These are phyloP conservation scores for Sorex maritimensis DNA, from an alignment of 2,797 vertebrate species.

Conservation along the genomic window DNA sequence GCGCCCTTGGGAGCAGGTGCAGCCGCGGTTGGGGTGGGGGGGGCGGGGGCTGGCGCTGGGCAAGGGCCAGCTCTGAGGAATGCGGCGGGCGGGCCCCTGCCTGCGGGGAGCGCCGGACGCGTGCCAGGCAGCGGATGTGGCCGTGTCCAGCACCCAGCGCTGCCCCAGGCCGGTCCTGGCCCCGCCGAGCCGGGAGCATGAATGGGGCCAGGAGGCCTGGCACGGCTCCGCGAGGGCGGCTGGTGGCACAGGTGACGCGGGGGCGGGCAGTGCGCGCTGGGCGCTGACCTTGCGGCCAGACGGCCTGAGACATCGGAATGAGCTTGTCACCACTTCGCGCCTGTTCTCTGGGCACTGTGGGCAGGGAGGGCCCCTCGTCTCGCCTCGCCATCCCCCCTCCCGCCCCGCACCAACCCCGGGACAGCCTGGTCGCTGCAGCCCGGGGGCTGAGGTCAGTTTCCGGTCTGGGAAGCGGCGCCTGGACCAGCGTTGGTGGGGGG, in stretches of 20 bases:
- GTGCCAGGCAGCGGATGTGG: background rate
- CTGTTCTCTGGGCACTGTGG: background rate
- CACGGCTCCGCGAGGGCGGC: background rate
- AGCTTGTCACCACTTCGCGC: background rate
- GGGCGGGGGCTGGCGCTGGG: too few relatives aligned
- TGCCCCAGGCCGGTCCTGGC: background rate
- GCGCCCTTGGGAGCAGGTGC: background rate
- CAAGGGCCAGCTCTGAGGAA: too few relatives aligned
- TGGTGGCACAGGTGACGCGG: background rate
- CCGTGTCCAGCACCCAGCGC: background rate
- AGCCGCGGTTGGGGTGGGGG: background rate
- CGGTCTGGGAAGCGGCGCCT: too few relatives aligned
- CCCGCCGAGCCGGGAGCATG: background rate
- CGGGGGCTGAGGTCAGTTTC: too few relatives aligned
- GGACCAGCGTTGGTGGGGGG: too few relatives aligned
- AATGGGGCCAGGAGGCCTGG: background rate
- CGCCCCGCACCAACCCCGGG: too few relatives aligned
- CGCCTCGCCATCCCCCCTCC: too few relatives aligned
- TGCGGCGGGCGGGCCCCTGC: too few relatives aligned
- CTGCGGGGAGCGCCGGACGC: too few relatives aligned
- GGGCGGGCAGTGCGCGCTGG: background rate
- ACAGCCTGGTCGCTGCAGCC: too few relatives aligned
- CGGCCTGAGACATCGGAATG: background rate
- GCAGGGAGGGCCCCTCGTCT: too few relatives aligned
- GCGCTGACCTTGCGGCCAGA: background rate